Evolutionary conservation across 1,140 invertebrate genomes (phyloP), one percentile per base, ranked within the genome.

Genomic region (Drosophila pectinifera): DNA sequence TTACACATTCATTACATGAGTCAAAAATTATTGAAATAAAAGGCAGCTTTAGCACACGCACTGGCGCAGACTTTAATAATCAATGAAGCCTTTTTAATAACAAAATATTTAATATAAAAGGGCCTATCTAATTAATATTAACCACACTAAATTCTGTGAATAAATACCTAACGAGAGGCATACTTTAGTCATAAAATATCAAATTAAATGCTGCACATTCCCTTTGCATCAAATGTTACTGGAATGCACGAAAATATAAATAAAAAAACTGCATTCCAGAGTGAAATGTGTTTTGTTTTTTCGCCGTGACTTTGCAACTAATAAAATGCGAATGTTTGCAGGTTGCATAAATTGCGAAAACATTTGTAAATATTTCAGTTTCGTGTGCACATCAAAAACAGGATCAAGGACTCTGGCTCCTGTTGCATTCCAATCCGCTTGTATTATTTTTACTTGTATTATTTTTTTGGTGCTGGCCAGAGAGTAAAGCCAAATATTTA

Each of bases 281-380:
- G n/a, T 34, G 41, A 56, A 70, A 31, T 28, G 1, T n/a, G 34
- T 39, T 70, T 63, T 53, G 56, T n/a, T 78, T 56, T 24, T 31
- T 13, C 31, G 3, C 20, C 18, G 26, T 42, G 53, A 78, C 58
- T 72, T 63, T 34, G 26, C 24, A 55, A 56, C 58, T 55, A 57
- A 26, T 45, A 38, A 77, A 62, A 77, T 57, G 53, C 51, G 57
- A 58, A 39, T 73, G 56, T 54, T 63, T 57, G 54, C 73, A 53
- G 36, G 39, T 54, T 58, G 64, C 53, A 74, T 80, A 68, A 62
- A 79, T 75, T 80, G 78, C 57, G 22, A 68, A 54, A 56, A 48
- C 57, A 76, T 75, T 80, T 75, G 72, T 70, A 80, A 80, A 80
- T 80, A 70, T 80, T 80, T 70, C 41, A 55, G 64, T 45, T 70